Base-by-base conservation (phyloP, 2,888 invertebrate genomes). In the Cinara cedri region DNA sequence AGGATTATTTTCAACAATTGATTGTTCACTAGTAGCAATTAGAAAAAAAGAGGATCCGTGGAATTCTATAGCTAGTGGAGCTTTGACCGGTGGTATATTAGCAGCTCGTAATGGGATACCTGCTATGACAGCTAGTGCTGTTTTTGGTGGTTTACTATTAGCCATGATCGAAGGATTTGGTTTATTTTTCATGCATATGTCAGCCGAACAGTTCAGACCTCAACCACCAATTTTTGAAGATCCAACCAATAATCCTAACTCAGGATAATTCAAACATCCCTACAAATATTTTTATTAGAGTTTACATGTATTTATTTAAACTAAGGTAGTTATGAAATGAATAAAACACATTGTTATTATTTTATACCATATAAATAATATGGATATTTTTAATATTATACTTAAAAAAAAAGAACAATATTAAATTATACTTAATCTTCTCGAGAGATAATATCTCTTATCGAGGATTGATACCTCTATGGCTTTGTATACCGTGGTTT, bases 1-100 rank as follows among this genome's bases (percentile, higher is more conserved):
- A 82, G 97, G 97, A 66, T 92, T 97, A 89, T 99, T 98, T 86
- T 97, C 97, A 49, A 95, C 96, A 70, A 96, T 98, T 83, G 99
- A 99, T 86, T 99, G 99, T 86, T 91, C 95, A 19, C 87, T 99
- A 83, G 96, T 97, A 16, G 94, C 96, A 85, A 87, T 96, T 82
- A 88, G 98, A 82, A 93, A 96, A 87, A 98, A 97, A 86, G 98
- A 98, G 88, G 98, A 99, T 86, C 98, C 98, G 0, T 97, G 97
- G 96, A 98, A 95, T 86, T 95, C 95, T 0, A 95, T 96, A 42
- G 93, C 94, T 84, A 95, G 95, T 86, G 99, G 98, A 0, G 97
- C 97, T 11, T 90, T 95, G 0, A 99, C 99, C 42, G 98, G 99
- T 76, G 98, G 96, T 60, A 93, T 98, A 83, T 88, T 99, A 82